Evolutionary conservation across 2,888 invertebrate species (phyloP).

Genomic region (Luperina testacea): DNA sequence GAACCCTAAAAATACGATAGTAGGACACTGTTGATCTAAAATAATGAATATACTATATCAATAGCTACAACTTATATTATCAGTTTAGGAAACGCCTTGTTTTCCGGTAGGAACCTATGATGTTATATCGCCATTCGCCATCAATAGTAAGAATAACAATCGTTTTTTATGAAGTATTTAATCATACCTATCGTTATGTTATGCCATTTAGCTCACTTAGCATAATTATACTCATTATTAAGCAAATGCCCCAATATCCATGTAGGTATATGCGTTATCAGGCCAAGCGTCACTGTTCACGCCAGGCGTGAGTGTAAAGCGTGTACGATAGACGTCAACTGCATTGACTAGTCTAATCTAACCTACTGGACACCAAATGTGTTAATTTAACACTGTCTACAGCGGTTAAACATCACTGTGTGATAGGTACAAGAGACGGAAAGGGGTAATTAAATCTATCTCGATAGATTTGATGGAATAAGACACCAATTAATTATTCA

Average conservation of each 20-base stretch:
- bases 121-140: background rate
- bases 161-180: background rate
- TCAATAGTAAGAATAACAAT: background rate
- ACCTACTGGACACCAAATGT: background rate
- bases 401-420: background rate
- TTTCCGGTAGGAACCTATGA: background rate
- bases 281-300: background rate
- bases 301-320: background rate
- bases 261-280: background rate
- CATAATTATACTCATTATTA: background rate
- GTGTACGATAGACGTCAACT: background rate
- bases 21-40: background rate
- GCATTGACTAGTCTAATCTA: background rate
- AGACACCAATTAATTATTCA: conserved; percentile 25
- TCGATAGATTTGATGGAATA: conserved; percentile 9
- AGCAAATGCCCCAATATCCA: background rate
- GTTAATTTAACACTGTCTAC: background rate
- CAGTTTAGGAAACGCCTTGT: background rate
- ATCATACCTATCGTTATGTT: background rate
- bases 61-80: background rate
- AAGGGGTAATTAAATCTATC: background rate
- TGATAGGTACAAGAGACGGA: background rate
- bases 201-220: background rate
- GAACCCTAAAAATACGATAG: background rate
- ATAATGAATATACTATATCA: background rate